Percentiles rank a stretch among this genome's conserved stretches.
These are phyloP conservation scores for Oscheius onirici DNA, from an alignment of 2,888 invertebrate genomes.

Conservation along the genomic window DNA sequence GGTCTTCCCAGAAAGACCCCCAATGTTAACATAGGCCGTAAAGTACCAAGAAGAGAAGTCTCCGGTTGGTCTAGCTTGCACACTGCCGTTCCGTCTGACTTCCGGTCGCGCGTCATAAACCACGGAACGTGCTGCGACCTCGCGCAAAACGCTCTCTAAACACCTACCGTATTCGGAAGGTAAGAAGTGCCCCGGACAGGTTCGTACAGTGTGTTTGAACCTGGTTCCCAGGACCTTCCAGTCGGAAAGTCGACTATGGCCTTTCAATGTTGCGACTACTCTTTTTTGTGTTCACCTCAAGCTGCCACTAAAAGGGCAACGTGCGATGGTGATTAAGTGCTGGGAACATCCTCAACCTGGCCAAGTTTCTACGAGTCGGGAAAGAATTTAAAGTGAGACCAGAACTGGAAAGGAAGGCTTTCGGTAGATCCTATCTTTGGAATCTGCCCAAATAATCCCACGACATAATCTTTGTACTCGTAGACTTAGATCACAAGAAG, in stretches of 20 bases:
- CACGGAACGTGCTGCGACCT: constrained; percentile 33
- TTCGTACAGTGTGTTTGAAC: not conserved
- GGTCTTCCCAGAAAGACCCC: not conserved
- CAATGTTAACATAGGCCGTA: no score
- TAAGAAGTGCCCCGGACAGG: not conserved
- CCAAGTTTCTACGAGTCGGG: not conserved
- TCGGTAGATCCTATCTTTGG: no score
- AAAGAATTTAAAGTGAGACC: no score
- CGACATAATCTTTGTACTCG: no score
- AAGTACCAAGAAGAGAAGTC: not conserved
- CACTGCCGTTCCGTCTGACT: constrained; percentile 36
- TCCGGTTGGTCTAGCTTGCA: constrained; percentile 6
- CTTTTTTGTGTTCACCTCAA: not conserved
- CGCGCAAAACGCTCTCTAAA: constrained; percentile 24
- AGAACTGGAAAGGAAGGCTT: no score
- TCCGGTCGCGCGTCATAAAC: constrained; percentile 35
- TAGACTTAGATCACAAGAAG: no score
- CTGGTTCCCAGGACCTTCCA: not conserved
- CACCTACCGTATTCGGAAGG: constrained; percentile 17
- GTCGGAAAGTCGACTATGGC: not conserved
- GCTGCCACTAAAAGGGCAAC: not conserved
- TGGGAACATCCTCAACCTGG: constrained; percentile 3
- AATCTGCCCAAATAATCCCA: no score
- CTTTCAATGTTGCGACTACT: constrained; percentile 14
- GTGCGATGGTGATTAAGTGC: constrained; percentile 20